Base-by-base conservation (phyloP, 1,140 invertebrate species). In the Pseudobourletiella spinata region DNA sequence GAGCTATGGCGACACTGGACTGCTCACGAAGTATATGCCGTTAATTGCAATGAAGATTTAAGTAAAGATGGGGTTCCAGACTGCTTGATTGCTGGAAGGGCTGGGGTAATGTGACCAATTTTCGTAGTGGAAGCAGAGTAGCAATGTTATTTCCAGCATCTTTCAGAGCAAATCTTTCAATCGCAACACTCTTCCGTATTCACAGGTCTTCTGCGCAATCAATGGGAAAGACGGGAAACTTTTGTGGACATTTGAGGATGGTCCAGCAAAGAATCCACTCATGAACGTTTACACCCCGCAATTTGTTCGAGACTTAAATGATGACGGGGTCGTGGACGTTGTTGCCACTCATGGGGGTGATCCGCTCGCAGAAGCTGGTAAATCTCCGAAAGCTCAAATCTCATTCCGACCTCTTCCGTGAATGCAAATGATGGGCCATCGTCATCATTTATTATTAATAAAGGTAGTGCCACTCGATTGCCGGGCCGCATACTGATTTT, bases 1-100 rank as follows among this genome's bases (percentile, higher is more conserved):
- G 81, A 82, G n/a, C 57, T 91, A 16, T 92, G 89, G 89, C 81
- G 81, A 14, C 81, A 83, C 61, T 89, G 86, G 83, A 79, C 82
- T 8, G 74, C 79, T 59, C 85, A 88, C 71, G 85, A 87, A 67
- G 78, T 91, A 28, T 88, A 85, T 73, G 84, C 82, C 1, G 70
- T 90, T 11, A 86, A 87, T 70, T 91, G 89, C 75, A 80, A 80
- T 35, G 75, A 78, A 15, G 89, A 91, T 75, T 70, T 91, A 1
- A 86, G 85, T 70, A 71, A 72, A 15, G 89, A 92, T 76, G 79
- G 79, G 14, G 73, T 83, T 26, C 79, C 79, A 24, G 89, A 91
- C 72, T 91, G 89, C 73, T 72, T 91, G 22, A 80, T 81, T 43
- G 83, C 83, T 14, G 89, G 89, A 22, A 77, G 83, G 62, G 80